Conservation (phyloP, 2,797 vertebrate species). For the Vespertilio murinus region DNA sequence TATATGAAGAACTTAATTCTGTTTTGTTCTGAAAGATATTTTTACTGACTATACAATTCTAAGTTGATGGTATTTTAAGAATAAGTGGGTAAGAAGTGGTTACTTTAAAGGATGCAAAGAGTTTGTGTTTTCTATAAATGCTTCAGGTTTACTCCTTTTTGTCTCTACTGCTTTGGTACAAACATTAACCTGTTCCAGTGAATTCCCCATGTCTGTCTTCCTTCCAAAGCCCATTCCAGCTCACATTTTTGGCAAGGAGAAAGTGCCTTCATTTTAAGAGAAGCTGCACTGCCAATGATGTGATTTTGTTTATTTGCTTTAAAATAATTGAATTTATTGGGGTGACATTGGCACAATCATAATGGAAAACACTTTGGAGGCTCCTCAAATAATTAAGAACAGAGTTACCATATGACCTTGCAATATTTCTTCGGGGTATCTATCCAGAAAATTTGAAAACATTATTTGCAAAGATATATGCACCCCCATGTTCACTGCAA, state of each 20-base stretch:
- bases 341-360: background rate
- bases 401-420: background rate
- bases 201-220: background rate
- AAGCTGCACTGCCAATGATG: background rate
- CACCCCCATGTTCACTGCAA: background rate
- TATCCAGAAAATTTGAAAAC: background rate
- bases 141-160: background rate
- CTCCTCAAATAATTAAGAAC: background rate
- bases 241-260: background rate
- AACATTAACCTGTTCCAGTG: background rate
- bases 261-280: background rate
- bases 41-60: background rate
- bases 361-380: background rate
- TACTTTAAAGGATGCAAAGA: background rate
- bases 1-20: background rate
- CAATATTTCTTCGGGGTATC: background rate
- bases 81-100: background rate
- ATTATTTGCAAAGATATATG: background rate
- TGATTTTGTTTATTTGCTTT: background rate
- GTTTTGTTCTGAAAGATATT: background rate
- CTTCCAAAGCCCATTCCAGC: background rate
- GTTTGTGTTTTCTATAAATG: background rate
- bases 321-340: background rate
- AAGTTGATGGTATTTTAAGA: conserved; percentile 24
- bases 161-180: background rate